Conservation (phyloP, 2,888 invertebrate species). For the Aporophyla lueneburgensis region DNA sequence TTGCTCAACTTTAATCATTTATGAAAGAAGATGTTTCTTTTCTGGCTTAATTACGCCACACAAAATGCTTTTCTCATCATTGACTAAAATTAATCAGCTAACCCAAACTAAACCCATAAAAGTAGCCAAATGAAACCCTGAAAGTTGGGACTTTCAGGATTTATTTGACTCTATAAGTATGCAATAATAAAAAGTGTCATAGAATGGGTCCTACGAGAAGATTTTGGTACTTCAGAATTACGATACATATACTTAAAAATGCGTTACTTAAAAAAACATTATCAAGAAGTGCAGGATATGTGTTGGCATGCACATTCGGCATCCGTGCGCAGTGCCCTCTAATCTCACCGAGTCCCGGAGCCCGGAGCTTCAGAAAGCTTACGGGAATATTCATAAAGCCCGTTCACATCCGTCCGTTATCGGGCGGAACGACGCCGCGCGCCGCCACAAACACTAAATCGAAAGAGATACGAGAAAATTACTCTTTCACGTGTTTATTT, state of each 20-base stretch:
- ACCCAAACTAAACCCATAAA: too few relatives aligned
- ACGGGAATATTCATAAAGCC: slow-evolving; percentile 80
- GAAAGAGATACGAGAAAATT: slow-evolving; percentile 64
- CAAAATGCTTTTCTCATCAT: not conserved
- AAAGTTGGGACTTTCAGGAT: not conserved
- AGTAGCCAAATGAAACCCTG: not conserved
- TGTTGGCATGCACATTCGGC: slow-evolving; percentile 62
- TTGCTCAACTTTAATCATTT: not conserved
- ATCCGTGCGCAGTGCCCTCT: slow-evolving; percentile 72
- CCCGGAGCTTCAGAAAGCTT: slow-evolving; percentile 70
- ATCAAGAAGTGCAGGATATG: slow-evolving; percentile 43
- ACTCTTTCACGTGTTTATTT: slow-evolving; percentile 39
- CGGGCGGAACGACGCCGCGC: slow-evolving; percentile 72
- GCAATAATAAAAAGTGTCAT: too few relatives aligned
- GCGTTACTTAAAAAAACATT: slow-evolving; percentile 43
- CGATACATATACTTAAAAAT: not conserved
- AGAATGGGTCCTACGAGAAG: not conserved
- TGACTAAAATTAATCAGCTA: too few relatives aligned
- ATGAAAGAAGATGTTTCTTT: not conserved
- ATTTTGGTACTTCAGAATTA: not conserved
- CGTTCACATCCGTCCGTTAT: slow-evolving; percentile 78
- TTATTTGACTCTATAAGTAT: too few relatives aligned
- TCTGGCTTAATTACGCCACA: not conserved
- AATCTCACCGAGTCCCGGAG: slow-evolving; percentile 69
- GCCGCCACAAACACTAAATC: slow-evolving; percentile 57